Evolutionary conservation across 2,888 invertebrate species (phyloP).

Genomic region (Scaeva pyrastri): DNA sequence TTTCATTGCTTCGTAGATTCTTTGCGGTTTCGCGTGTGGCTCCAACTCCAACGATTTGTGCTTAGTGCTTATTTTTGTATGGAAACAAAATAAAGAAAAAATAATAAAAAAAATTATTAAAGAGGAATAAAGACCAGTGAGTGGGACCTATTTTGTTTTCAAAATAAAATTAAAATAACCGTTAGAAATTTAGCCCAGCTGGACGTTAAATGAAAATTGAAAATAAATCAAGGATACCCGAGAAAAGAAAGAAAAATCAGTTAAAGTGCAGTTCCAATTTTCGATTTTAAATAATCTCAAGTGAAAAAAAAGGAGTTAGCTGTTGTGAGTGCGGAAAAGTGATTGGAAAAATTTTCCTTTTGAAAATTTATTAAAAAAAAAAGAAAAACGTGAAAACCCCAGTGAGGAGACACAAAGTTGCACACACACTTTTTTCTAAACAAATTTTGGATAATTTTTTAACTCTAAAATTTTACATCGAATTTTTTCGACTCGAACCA

Average conservation of each 20-base stretch:
- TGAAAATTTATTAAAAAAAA: conserved; percentile 3
- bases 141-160: conserved; percentile 31
- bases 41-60: neutral
- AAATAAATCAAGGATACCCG: conserved; percentile 13
- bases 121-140: conserved; percentile 2
- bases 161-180: conserved; percentile 4
- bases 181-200: neutral
- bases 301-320: conserved; percentile 7
- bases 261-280: conserved; percentile 16
- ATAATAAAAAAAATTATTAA: neutral
- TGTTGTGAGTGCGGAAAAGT: conserved; percentile 17
- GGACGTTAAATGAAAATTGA: conserved; percentile 18
- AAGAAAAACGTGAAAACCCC: neutral
- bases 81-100: conserved; percentile 15
- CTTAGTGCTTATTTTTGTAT: conserved; percentile 11
- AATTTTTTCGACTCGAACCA: conserved; percentile 42
- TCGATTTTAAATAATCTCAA: neutral
- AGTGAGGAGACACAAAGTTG: conserved; percentile 11
- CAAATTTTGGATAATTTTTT: conserved; percentile 66
- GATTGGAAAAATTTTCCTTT: conserved; percentile 17
- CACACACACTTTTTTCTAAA: conserved; percentile 39
- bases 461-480: conserved; percentile 56
- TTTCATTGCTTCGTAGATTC: conserved; percentile 69
- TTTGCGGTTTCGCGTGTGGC: conserved; percentile 66
- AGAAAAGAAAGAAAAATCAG: conserved; percentile 7